phyloP scores from a whole-genome alignment of 37 sponge, comb jelly and placozoan genomes.

The Tethya wilhelma region DNA sequence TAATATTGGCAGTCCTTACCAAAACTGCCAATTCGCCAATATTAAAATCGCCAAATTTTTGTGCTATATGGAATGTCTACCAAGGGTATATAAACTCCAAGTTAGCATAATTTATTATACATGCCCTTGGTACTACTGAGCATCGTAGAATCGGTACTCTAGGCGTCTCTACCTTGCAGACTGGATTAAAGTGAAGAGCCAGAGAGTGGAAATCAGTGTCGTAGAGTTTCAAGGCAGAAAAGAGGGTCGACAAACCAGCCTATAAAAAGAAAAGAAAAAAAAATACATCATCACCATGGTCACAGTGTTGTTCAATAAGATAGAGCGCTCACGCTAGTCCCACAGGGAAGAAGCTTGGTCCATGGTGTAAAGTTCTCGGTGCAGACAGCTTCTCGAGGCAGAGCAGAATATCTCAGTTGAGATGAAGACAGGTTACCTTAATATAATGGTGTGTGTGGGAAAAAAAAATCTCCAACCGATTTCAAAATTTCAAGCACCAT shows the following conservation, averaged over 20 bases:
- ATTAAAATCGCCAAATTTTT: too few species aligned
- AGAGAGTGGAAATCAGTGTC: conserved; percentile 91
- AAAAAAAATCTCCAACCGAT: too few species aligned
- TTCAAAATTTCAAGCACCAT: too few species aligned
- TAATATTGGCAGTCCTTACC: too few species aligned
- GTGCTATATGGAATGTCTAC: too few species aligned
- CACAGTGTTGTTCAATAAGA: neutral
- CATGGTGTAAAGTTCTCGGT: conserved; percentile 99
- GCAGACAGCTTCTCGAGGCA: conserved; percentile 94
- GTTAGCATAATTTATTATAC: too few species aligned
- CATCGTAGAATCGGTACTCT: neutral
- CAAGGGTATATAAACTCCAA: too few species aligned
- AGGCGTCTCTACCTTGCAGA: conserved; percentile 54
- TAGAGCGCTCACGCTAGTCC: conserved; percentile 56
- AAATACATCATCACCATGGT: neutral
- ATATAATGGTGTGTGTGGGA: too few species aligned
- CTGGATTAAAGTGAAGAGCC: conserved; percentile 68
- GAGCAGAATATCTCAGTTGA: conserved; percentile 79
- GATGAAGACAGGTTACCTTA: conserved; percentile 59
- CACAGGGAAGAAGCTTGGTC: conserved; percentile 96
- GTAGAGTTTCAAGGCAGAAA: conserved; percentile 71
- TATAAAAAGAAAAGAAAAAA: neutral
- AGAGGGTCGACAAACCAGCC: conserved; percentile 84
- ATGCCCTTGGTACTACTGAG: too few species aligned
- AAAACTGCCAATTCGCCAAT: too few species aligned